Conservation (phyloP, 2,113 vertebrate species). For the Cyanoderma ruficeps region DNA sequence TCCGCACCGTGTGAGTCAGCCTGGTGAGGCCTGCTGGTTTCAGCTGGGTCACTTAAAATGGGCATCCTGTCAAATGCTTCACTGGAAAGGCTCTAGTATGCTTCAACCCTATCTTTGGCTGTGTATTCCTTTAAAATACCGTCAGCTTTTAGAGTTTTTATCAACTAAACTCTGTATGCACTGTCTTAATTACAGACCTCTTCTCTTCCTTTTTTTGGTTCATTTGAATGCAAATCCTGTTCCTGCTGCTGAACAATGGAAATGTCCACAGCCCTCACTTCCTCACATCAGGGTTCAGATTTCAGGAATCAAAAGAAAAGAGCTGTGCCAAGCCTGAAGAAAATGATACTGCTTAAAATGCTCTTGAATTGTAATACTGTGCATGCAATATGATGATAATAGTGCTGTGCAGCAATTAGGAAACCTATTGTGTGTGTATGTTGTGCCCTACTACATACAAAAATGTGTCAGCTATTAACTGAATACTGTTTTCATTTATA, state of each 20-base stretch:
- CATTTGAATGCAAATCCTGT: neutral
- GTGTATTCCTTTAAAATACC: neutral
- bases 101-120: neutral
- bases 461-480: neutral
- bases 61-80: neutral
- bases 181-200: slow-evolving; percentile 12
- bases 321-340: neutral
- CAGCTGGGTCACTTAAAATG: neutral
- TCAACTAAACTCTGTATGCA: neutral
- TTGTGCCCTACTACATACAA: neutral
- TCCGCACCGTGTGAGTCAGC: neutral
- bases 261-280: neutral
- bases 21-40: neutral
- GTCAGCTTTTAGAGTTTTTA: neutral
- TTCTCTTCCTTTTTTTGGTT: neutral
- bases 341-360: neutral
- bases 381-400: neutral
- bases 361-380: neutral
- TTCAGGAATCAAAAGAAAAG: slow-evolving; percentile 23
- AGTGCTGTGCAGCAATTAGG: neutral
- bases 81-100: neutral
- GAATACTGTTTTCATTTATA: neutral
- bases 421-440: neutral
- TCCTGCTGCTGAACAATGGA: neutral
- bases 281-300: slow-evolving; percentile 29